Base-by-base conservation (phyloP, 2,797 vertebrate species). In the Eulemur coronatus region DNA sequence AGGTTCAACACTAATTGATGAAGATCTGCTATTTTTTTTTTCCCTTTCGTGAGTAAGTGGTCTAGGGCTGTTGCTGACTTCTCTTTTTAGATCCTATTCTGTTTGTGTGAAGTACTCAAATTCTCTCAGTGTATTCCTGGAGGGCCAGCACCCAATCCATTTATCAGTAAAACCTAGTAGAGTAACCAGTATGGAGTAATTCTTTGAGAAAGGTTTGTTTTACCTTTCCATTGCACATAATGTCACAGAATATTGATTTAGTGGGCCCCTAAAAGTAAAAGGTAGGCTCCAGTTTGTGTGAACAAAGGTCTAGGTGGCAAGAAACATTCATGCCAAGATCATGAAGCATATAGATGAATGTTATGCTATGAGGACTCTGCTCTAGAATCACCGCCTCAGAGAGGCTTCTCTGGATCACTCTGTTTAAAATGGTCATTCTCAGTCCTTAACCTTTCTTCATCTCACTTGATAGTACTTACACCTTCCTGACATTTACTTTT, bases 371-470 rank as follows among this genome's bases (percentile, higher is more conserved):
- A 95, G 26, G 57, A 9, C 35, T 93, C 70, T 92, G 63, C 69
- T 84, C 33, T 57, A 88, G 52, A 69, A 70, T 94, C 57, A 81
- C 18, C 65, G 84, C 89, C 20, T 69, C 22, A 92, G 88, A 96
- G 67, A 92, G 65, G 38, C 8, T 90, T 90, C 61, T 63, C 55
- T 48, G 17, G 50, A 85, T 20, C 14, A 82, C 22, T 70, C 30
- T 94, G 17, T 79, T 52, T 95, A 87, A 96, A 96, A 79, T 75
- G 63, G 41, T 69, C 59, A 69, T 59, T 97, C n/a, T 96, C 18
- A n/a, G 72, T 76, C 22, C 33, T 75, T 91, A 48, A n/a, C 4
- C 15, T 33, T 96, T 88, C 78, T 97, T 85, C 72, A 59, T 84
- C 41, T 89, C 55, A 81, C 30, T 84, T 70, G 63, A 82, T n/a